phyloP scores from a whole-genome alignment of 2,797 vertebrate genomes.

The Chloroceryle amazona region DNA sequence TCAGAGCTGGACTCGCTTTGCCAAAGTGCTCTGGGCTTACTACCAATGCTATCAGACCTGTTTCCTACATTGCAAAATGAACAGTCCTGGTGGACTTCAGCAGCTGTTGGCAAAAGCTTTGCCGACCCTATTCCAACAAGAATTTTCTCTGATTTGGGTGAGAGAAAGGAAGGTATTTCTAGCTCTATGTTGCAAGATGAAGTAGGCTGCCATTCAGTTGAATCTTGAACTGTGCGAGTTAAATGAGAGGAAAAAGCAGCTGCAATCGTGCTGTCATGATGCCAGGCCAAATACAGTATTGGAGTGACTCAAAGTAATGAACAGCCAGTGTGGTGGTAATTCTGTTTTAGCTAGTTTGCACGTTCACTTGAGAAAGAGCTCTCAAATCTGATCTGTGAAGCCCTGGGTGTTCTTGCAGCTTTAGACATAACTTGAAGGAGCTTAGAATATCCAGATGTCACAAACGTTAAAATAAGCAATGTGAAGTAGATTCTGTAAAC shows the following conservation, averaged over 20 bases:
- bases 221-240: accelerated
- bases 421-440: background rate
- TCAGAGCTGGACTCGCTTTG: background rate
- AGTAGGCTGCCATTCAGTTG: background rate
- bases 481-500: background rate
- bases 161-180: background rate
- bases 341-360: background rate
- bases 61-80: accelerated
- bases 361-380: background rate
- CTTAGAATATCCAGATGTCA: background rate
- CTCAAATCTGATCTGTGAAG: background rate
- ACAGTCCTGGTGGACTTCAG: accelerated
- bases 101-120: background rate
- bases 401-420: background rate
- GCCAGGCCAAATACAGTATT: background rate
- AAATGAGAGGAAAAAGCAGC: background rate
- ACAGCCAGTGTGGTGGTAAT: background rate
- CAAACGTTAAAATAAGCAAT: background rate
- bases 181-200: background rate
- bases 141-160: background rate
- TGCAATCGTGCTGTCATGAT: background rate
- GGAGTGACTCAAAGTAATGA: background rate
- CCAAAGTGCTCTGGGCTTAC: background rate
- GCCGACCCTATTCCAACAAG: background rate
- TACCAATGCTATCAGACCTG: accelerated